These are phyloP conservation scores for Eulithis prunata DNA, from an alignment of 2,888 invertebrate genomes.

Conservation along the genomic window DNA sequence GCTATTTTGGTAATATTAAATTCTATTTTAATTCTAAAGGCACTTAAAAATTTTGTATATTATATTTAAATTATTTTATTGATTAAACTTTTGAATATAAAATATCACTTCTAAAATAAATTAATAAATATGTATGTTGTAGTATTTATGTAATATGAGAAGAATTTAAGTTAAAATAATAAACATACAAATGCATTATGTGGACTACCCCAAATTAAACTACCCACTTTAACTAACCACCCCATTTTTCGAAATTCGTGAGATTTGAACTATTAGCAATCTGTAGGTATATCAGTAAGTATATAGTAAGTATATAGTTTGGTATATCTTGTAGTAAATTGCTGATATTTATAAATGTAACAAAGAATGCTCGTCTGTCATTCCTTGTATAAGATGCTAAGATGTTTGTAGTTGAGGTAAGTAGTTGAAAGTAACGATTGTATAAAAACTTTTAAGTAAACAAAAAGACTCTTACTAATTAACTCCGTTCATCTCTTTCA, in stretches of 20 bases:
- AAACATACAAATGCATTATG: conserved; percentile 14
- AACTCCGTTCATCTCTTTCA: conserved; percentile 60
- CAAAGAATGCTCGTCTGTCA: too few species aligned
- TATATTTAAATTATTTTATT: neutral
- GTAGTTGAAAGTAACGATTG: neutral
- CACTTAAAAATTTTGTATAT: conserved; percentile 23
- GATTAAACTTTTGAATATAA: neutral
- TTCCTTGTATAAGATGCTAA: too few species aligned
- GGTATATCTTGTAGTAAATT: too few species aligned
- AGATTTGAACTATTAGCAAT: conserved; percentile 14
- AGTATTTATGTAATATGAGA: neutral
- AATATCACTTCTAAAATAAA: conserved; percentile 45
- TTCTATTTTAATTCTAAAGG: conserved; percentile 25
- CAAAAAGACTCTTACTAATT: conserved; percentile 12
- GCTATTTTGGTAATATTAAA: too few species aligned
- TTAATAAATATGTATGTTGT: conserved; percentile 40
- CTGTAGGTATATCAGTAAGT: too few species aligned
- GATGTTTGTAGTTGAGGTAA: too few species aligned
- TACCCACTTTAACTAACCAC: neutral
- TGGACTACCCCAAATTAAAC: neutral
- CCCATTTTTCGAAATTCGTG: neutral
- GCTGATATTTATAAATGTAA: too few species aligned
- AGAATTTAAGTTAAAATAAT: neutral
- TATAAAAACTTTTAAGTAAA: neutral
- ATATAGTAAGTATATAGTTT: too few species aligned